Conservation (phyloP, 1,140 invertebrate genomes). For the Melanaphis sacchari region DNA sequence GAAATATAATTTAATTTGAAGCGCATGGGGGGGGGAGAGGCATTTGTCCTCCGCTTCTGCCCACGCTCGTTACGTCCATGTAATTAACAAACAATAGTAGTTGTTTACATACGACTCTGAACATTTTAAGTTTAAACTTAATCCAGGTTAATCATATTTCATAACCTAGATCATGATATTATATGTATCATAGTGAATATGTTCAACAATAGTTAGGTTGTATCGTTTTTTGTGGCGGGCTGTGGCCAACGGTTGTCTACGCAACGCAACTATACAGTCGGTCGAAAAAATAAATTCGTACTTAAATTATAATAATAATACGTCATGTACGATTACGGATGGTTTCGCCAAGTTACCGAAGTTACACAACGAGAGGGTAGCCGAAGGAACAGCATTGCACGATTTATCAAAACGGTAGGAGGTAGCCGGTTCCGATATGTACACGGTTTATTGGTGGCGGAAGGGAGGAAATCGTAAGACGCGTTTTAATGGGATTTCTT, state of each 20-base stretch:
- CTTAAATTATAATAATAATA: background rate
- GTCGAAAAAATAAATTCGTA: background rate
- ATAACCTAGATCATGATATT: no score
- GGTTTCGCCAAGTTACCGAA: background rate
- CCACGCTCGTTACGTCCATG: no score
- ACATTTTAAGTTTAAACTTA: no score
- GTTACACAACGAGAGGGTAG: background rate
- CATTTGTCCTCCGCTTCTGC: no score
- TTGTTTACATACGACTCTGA: no score
- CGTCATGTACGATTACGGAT: background rate
- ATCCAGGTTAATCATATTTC: no score
- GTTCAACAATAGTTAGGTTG: background rate
- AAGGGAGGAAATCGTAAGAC: background rate
- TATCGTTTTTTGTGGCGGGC: background rate
- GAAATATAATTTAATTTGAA: no score
- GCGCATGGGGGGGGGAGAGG: no score
- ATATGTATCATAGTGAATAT: no score
- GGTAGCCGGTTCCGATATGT: background rate
- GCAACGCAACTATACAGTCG: background rate
- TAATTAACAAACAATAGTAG: no score
- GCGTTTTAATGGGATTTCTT: slow-evolving; percentile 19
- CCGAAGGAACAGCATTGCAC: background rate
- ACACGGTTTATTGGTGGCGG: no score
- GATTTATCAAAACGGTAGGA: slow-evolving; percentile 19
- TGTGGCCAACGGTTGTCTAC: background rate